Conservation (phyloP, 2,113 vertebrate species). For the Rhea americana region DNA sequence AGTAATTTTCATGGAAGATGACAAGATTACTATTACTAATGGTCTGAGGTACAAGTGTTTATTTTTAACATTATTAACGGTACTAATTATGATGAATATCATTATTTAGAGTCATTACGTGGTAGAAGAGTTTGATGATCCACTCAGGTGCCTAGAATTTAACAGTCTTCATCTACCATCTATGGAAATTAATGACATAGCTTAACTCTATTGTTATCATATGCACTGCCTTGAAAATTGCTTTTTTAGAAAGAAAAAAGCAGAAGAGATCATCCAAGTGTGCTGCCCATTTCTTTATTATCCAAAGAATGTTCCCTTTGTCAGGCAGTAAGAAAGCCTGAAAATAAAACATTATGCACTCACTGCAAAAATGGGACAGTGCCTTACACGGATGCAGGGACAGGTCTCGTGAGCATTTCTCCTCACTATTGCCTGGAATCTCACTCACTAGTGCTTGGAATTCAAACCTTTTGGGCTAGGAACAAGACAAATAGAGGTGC, state of each 20-base stretch:
- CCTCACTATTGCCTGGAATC: neutral
- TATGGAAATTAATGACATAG: constrained; percentile 69
- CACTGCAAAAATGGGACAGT: neutral
- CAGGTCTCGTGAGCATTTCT: neutral
- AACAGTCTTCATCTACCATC: constrained; percentile 55
- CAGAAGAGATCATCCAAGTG: constrained; percentile 2
- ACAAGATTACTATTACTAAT: constrained; percentile 75
- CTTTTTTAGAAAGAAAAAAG: constrained; percentile 42
- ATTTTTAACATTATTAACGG: constrained; percentile 74
- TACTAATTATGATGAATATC: constrained; percentile 66
- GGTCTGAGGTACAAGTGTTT: constrained; percentile 68
- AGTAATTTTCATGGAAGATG: constrained; percentile 66
- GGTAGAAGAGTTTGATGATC: constrained; percentile 59
- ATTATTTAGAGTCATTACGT: constrained; percentile 72
- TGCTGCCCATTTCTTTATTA: constrained; percentile 35
- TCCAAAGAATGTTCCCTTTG: neutral
- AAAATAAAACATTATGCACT: neutral
- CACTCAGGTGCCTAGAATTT: constrained; percentile 66
- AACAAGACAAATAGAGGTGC: neutral
- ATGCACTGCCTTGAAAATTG: constrained; percentile 38
- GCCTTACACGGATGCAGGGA: neutral
- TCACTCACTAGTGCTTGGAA: neutral
- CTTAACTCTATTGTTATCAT: constrained; percentile 33
- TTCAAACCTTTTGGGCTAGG: neutral
- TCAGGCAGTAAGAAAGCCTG: neutral